phyloP scores from a whole-genome alignment of 2,113 vertebrate genomes.

The Pluvianellus socialis region DNA sequence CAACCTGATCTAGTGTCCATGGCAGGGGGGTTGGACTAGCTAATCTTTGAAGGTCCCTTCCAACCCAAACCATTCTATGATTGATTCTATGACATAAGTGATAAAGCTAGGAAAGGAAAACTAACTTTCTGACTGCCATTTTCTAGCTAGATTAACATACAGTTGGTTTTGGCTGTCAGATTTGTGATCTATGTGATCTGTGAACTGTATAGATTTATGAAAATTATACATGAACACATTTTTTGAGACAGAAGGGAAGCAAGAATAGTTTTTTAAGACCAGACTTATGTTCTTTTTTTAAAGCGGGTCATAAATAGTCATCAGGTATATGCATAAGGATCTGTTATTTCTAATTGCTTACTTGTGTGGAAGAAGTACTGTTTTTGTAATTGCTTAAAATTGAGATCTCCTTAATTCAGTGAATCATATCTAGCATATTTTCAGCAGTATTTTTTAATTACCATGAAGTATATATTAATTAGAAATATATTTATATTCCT shows the following conservation, averaged over 20 bases:
- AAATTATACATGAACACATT: neutral
- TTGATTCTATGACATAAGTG: neutral
- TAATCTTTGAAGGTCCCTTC: neutral
- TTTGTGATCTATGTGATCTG: neutral
- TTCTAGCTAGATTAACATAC: neutral
- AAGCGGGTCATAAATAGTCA: neutral
- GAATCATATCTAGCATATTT: neutral
- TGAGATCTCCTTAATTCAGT: neutral
- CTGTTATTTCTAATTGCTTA: neutral
- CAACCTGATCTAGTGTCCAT: neutral
- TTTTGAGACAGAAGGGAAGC: neutral
- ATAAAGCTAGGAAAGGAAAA: neutral
- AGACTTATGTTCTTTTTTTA: neutral
- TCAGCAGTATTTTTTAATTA: neutral
- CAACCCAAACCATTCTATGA: neutral
- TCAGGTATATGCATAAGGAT: neutral
- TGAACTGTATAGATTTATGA: neutral
- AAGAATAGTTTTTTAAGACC: neutral
- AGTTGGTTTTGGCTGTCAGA: neutral
- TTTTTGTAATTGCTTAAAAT: neutral
- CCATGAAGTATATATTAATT: neutral
- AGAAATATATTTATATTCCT: neutral
- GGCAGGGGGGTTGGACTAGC: neutral
- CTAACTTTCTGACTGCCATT: neutral
- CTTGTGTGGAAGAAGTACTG: neutral